Conservation (phyloP, 2,113 vertebrate genomes). For the Tenebrosternarchus preto region DNA sequence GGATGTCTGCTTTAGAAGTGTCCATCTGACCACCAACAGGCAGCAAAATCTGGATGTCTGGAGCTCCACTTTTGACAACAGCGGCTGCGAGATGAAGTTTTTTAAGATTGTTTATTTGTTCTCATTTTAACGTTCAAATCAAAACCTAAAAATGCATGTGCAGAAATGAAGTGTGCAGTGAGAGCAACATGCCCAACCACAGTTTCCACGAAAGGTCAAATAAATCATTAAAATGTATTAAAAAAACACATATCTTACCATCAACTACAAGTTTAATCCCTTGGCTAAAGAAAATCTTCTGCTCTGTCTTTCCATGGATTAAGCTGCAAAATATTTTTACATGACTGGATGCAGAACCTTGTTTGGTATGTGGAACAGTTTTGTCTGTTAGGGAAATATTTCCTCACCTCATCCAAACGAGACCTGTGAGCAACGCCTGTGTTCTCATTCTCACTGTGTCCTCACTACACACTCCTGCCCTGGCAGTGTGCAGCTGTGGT, state of each 20-base stretch:
- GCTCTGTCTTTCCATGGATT: neutral
- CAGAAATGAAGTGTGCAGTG: neutral
- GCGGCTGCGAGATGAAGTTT: neutral
- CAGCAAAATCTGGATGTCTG: constrained; percentile 44
- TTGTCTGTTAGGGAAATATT: neutral
- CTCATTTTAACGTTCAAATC: neutral
- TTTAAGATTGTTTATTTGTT: neutral
- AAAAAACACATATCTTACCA: constrained; percentile 39
- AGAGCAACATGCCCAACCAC: neutral
- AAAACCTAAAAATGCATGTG: neutral
- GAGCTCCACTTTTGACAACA: constrained; percentile 10
- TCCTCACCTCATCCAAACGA: constrained; percentile 51
- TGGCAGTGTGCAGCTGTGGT: neutral
- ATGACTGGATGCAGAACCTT: neutral
- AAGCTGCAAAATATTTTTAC: constrained; percentile 35
- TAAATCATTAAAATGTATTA: neutral
- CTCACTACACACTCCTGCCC: neutral
- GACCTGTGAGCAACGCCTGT: constrained; percentile 25
- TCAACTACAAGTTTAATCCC: constrained; percentile 54
- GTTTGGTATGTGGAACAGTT: neutral
- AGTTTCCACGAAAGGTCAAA: neutral
- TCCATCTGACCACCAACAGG: neutral
- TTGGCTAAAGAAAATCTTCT: constrained; percentile 46
- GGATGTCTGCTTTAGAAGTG: neutral
- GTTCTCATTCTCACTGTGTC: constrained; percentile 28